Conservation (phyloP, 2,888 invertebrate species). For the Hypsopygia costalis region DNA sequence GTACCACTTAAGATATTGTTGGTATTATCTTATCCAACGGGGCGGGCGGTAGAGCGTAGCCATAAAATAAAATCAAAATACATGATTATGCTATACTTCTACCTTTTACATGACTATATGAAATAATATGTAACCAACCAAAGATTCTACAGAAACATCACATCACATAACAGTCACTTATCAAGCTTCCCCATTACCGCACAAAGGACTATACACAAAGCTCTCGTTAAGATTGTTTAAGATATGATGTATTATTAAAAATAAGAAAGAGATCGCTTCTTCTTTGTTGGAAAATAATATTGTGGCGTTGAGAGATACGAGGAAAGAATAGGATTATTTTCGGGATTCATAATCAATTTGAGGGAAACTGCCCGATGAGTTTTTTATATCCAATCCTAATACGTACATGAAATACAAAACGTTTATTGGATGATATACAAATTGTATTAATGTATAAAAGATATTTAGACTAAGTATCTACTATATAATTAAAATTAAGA, state of each 20-base stretch:
- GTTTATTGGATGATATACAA: too few species aligned
- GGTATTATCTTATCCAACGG: too few species aligned
- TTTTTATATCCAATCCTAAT: not conserved
- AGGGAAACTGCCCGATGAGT: not conserved
- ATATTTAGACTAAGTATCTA: too few species aligned
- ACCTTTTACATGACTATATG: too few species aligned
- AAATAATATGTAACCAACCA: too few species aligned
- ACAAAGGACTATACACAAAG: not conserved
- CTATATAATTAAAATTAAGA: too few species aligned
- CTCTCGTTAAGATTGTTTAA: not conserved
- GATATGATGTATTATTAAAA: conserved; percentile 1
- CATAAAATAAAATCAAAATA: too few species aligned
- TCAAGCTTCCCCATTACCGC: not conserved
- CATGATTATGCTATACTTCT: too few species aligned
- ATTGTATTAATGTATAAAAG: too few species aligned
- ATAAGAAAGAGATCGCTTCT: not conserved
- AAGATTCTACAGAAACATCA: not conserved
- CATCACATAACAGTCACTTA: not conserved
- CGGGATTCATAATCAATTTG: not conserved
- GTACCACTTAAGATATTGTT: too few species aligned
- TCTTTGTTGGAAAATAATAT: conserved; percentile 1
- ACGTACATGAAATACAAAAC: too few species aligned
- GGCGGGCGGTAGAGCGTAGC: too few species aligned
- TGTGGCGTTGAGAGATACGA: conserved; percentile 2
- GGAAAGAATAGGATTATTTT: conserved; percentile 3